Base-by-base conservation (phyloP, 64 coral and sea anemone genomes). In the Dendrophyllia cribrosa region DNA sequence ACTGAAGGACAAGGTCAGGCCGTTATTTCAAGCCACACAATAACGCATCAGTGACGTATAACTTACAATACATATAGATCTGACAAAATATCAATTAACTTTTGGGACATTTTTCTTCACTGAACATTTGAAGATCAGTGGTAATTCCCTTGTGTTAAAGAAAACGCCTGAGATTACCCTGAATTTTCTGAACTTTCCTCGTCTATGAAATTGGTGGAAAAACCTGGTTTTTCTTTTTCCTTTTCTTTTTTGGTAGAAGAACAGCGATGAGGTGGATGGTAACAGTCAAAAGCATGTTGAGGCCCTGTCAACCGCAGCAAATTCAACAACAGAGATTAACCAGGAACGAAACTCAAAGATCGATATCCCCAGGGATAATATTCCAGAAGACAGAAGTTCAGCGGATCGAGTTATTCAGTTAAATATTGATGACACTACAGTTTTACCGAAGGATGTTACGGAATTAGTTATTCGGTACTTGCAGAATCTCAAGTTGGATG, bases 381-480 rank as follows among this genome's bases (percentile, higher is more conserved):
- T 4, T 20, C 63, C 10, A 69, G 47, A 51, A 10, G 24, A 8
- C 7, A 66, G 15, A 9, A 60, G 16, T 23, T 9, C 23, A 46
- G 5, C 19, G 23, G 56, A 66, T 7, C 61, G 10, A 43, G 19
- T 10, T 50, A 12, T 69, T 20, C 19, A 73, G 20, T 59, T 88
- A 60, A 51, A 75, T 55, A 88, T 88, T 48, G 53, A 88, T 14
- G 72, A 6, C 9, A 9, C 74, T 50, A 59, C 14, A 20, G 51
- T 4, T 12, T 48, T 89, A 6, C 74, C 88, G 15, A 25, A 89
- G 7, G 16, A 76, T 15, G 59, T 89, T 43, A 89, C 88, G 6
- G 62, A 89, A 11, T 21, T 63, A 7, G 72, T 89, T 48, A 48
- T 79, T 6, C 72, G 60, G 10, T 66, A 78, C 74, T 79, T 89